Evolutionary conservation across 2,113 vertebrate species (phyloP).

Genomic region (Zeus faber): DNA sequence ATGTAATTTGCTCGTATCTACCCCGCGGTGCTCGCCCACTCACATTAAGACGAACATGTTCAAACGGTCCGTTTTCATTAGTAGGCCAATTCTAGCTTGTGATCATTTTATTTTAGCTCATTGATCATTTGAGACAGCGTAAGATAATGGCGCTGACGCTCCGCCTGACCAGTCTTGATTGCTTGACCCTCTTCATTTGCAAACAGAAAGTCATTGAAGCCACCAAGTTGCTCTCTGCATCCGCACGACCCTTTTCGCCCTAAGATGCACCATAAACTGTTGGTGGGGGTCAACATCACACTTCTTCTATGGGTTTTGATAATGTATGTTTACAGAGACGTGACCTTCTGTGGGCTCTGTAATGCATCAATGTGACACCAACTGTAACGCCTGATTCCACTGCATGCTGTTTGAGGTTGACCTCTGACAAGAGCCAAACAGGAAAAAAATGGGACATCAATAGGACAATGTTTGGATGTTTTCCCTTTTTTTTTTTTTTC

Average conservation of each 20-base stretch:
- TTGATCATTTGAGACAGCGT: conserved; percentile 87
- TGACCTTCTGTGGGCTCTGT: conserved; percentile 90
- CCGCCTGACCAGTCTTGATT: conserved; percentile 82
- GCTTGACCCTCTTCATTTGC: conserved; percentile 91
- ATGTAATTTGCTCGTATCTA: no score
- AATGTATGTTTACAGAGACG: conserved; percentile 97
- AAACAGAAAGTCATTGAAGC: conserved; percentile 76
- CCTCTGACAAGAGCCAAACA: conserved; percentile 74
- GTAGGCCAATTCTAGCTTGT: conserved; percentile 86
- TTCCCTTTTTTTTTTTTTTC: conserved; percentile 7
- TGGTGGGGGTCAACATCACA: conserved; percentile 83
- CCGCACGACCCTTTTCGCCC: conserved; percentile 38
- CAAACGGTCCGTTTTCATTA: conserved; percentile 89
- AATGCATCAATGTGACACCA: conserved; percentile 95
- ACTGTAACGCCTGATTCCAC: conserved; percentile 92
- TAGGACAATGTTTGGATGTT: conserved; percentile 72
- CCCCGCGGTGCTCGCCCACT: conserved; percentile 65
- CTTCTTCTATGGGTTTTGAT: conserved; percentile 97
- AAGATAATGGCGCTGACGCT: conserved; percentile 83
- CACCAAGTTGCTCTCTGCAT: conserved; percentile 66
- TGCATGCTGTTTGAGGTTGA: conserved; percentile 74
- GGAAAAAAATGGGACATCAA: conserved; percentile 70
- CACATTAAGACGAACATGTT: conserved; percentile 70
- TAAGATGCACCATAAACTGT: conserved; percentile 75
- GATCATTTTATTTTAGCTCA: conserved; percentile 88